Percentiles rank a stretch among this genome's conserved stretches.
These are phyloP conservation scores for Cistogaster globosa DNA, from an alignment of 2,888 invertebrate genomes.

Conservation along the genomic window DNA sequence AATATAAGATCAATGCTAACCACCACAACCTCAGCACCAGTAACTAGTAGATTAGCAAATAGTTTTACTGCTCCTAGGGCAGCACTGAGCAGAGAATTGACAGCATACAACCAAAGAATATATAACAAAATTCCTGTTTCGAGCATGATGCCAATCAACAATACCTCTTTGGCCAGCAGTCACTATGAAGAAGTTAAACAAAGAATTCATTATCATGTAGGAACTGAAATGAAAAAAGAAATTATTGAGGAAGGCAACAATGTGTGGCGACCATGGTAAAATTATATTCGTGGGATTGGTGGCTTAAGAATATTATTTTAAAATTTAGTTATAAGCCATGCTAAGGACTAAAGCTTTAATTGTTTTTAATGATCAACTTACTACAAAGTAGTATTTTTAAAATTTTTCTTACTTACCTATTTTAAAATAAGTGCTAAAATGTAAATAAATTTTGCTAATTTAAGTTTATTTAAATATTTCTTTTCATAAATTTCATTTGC, in stretches of 20 bases:
- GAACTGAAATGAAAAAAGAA: conserved; percentile 41
- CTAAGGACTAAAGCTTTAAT: conserved; percentile 70
- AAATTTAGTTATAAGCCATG: conserved; percentile 43
- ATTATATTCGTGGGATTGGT: not conserved
- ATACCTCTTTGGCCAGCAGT: not conserved
- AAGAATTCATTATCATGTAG: conserved; percentile 33
- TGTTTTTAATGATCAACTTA: conserved; percentile 12
- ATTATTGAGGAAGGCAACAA: conserved; percentile 44
- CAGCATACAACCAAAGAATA: conserved; percentile 71
- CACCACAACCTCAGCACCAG: conserved; percentile 28
- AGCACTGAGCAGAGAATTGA: conserved; percentile 46
- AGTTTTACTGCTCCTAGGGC: conserved; percentile 44
- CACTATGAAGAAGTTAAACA: not conserved
- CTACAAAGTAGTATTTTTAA: conserved; percentile 43
- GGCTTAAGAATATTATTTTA: conserved; percentile 9
- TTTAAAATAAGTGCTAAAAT: not conserved
- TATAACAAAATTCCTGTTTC: conserved; percentile 32
- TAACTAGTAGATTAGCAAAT: conserved; percentile 38
- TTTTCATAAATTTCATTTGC: conserved; percentile 51
- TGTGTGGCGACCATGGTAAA: conserved; percentile 74
- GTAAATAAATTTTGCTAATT: conserved; percentile 32
- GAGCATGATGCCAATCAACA: conserved; percentile 4
- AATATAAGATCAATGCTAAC: conserved; percentile 72
- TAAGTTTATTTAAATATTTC: conserved; percentile 61
- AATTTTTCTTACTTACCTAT: conserved; percentile 29